Percentiles rank a stretch among this genome's conserved stretches.
phyloP scores from a whole-genome alignment of 2,113 vertebrate species.

The Danionella cerebrum region DNA sequence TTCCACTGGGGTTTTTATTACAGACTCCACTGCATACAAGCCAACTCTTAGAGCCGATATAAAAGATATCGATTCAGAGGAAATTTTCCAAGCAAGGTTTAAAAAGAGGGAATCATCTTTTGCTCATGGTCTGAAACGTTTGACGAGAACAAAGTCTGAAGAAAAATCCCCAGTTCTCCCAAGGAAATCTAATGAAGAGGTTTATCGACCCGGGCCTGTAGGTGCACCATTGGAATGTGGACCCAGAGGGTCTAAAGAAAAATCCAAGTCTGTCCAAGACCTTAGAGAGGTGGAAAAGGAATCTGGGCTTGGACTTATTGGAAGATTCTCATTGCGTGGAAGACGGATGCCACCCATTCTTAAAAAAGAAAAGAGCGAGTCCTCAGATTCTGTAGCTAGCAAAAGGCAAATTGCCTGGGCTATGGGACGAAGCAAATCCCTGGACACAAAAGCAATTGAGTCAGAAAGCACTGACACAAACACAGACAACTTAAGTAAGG shows the following conservation, averaged over 20 bases:
- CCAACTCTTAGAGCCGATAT: slow-evolving; percentile 63
- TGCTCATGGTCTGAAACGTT: slow-evolving; percentile 74
- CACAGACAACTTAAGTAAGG: background rate
- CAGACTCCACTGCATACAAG: slow-evolving; percentile 25
- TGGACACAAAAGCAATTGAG: slow-evolving; percentile 51
- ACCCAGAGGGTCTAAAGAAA: slow-evolving; percentile 57
- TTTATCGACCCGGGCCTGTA: slow-evolving; percentile 78
- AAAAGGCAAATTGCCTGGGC: slow-evolving; percentile 70
- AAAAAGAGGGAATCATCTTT: slow-evolving; percentile 84
- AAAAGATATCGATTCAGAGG: slow-evolving; percentile 84
- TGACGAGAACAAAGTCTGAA: slow-evolving; percentile 80
- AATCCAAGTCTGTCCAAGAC: slow-evolving; percentile 86
- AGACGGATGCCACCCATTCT: slow-evolving; percentile 58
- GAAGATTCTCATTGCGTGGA: slow-evolving; percentile 75
- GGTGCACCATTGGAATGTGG: slow-evolving; percentile 80
- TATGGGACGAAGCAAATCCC: slow-evolving; percentile 63
- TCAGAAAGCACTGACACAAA: background rate
- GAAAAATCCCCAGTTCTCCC: slow-evolving; percentile 67
- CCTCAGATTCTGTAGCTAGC: slow-evolving; percentile 33
- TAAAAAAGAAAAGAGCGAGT: slow-evolving; percentile 58
- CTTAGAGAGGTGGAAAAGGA: slow-evolving; percentile 72
- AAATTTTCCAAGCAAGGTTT: slow-evolving; percentile 90
- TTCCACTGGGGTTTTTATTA: slow-evolving; percentile 54
- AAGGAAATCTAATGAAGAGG: slow-evolving; percentile 63
- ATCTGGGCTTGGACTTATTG: slow-evolving; percentile 64